phyloP scores from a whole-genome alignment of 2,113 vertebrate species.

The Oreochromis niloticus region DNA sequence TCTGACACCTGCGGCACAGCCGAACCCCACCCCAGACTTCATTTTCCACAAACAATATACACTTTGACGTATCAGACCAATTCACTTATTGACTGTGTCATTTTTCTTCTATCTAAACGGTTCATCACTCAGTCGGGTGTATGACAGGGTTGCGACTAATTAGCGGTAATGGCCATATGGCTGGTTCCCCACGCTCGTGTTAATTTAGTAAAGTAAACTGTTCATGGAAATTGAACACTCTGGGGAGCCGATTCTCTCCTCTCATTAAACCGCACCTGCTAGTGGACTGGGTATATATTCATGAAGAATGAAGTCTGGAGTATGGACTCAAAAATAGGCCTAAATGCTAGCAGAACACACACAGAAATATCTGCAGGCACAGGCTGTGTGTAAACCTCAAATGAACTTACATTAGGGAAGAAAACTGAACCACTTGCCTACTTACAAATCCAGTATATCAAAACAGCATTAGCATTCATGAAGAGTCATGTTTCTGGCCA shows the following conservation, averaged over 20 bases:
- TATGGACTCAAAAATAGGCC: background rate
- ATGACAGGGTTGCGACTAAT: constrained; percentile 46
- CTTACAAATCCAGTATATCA: background rate
- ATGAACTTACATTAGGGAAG: background rate
- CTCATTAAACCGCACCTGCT: constrained; percentile 2
- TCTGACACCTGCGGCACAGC: background rate
- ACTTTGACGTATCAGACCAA: background rate
- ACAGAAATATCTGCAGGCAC: background rate
- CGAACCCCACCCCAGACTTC: background rate
- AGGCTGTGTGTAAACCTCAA: background rate
- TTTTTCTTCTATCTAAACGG: constrained; percentile 4
- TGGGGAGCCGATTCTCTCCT: background rate
- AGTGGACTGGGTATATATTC: background rate
- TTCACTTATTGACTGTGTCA: background rate
- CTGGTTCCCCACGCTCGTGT: constrained; percentile 5
- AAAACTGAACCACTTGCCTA: background rate
- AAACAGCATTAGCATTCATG: background rate
- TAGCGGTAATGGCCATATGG: constrained; percentile 51
- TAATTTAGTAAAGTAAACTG: constrained; percentile 28
- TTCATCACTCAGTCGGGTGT: constrained; percentile 29
- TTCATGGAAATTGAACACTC: background rate
- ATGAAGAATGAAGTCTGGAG: background rate
- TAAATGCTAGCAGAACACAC: background rate
- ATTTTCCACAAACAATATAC: background rate
- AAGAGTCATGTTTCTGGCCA: background rate